These are phyloP conservation scores for Epirrhoe tristata DNA, from an alignment of 2,888 invertebrate species.

Conservation along the genomic window DNA sequence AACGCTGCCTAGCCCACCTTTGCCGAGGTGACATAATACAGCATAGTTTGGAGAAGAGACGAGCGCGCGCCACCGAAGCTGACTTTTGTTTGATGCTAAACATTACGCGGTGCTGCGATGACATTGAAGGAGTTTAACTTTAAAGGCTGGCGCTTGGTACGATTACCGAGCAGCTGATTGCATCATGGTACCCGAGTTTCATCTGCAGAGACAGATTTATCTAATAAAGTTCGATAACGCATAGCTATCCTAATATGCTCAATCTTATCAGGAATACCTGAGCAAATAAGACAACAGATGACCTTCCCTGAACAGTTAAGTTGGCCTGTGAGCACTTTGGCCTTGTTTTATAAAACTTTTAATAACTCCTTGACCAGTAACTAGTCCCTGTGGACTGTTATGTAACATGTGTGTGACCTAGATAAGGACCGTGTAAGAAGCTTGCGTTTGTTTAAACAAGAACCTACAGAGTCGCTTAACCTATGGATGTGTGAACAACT, in stretches of 20 bases:
- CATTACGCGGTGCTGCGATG: slow-evolving; percentile 59
- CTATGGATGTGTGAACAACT: slow-evolving; percentile 30
- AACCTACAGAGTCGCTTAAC: slow-evolving; percentile 15
- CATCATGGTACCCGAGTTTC: slow-evolving; percentile 15
- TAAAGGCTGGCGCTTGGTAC: slow-evolving; percentile 43
- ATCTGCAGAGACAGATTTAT: slow-evolving; percentile 13
- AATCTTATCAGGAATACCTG: slow-evolving; percentile 10
- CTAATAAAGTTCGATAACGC: neutral
- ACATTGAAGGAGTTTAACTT: slow-evolving; percentile 71
- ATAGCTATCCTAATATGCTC: neutral
- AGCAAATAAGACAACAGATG: slow-evolving; percentile 9
- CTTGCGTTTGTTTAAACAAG: slow-evolving; percentile 10
- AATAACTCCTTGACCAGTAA: slow-evolving; percentile 6
- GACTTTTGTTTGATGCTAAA: slow-evolving; percentile 68
- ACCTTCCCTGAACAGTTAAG: slow-evolving; percentile 1
- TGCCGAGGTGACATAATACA: slow-evolving; percentile 55
- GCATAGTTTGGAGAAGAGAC: slow-evolving; percentile 57
- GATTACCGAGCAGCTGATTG: slow-evolving; percentile 37
- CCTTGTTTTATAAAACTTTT: slow-evolving; percentile 25
- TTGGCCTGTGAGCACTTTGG: slow-evolving; percentile 8
- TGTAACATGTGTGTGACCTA: slow-evolving; percentile 21
- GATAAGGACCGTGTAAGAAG: slow-evolving; percentile 19
- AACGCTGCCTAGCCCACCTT: slow-evolving; percentile 48
- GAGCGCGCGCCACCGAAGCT: slow-evolving; percentile 68
- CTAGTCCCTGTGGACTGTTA: slow-evolving; percentile 1